These are phyloP conservation scores for Glaucomys volans DNA, from an alignment of 2,113 vertebrate species.

Conservation along the genomic window DNA sequence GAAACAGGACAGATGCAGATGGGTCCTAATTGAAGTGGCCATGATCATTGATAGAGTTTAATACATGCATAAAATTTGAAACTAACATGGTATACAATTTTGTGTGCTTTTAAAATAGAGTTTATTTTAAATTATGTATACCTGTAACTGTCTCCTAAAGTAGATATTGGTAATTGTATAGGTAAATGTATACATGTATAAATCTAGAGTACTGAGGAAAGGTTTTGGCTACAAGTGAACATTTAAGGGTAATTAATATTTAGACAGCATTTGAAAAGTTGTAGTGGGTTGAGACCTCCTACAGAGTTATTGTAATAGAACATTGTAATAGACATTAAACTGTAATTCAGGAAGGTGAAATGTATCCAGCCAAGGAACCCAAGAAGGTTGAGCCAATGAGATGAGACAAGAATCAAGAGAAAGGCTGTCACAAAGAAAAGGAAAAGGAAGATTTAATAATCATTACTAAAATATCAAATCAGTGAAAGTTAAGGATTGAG, in stretches of 20 bases:
- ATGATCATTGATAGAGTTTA: background rate
- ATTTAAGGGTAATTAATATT: background rate
- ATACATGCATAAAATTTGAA: background rate
- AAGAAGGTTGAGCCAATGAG: background rate
- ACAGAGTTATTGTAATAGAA: background rate
- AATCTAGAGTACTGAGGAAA: background rate
- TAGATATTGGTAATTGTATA: background rate
- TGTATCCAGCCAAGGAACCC: background rate
- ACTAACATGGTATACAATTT: background rate
- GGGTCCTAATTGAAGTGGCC: background rate
- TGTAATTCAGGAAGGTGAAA: background rate
- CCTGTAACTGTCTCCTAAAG: background rate
- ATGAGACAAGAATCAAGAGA: background rate
- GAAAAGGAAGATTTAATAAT: background rate
- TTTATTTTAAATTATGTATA: slow-evolving; percentile 8
- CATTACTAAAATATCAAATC: background rate
- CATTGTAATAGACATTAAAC: too few relatives aligned
- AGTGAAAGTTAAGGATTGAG: background rate
- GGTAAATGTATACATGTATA: background rate
- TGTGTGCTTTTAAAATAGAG: background rate
- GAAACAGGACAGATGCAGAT: background rate
- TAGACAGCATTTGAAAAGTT: background rate
- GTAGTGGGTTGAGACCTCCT: background rate
- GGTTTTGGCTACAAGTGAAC: background rate
- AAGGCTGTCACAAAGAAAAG: background rate